Evolutionary conservation across 64 coral and sea anemone species (phyloP).

Genomic region (Stichodactyla helianthus): DNA sequence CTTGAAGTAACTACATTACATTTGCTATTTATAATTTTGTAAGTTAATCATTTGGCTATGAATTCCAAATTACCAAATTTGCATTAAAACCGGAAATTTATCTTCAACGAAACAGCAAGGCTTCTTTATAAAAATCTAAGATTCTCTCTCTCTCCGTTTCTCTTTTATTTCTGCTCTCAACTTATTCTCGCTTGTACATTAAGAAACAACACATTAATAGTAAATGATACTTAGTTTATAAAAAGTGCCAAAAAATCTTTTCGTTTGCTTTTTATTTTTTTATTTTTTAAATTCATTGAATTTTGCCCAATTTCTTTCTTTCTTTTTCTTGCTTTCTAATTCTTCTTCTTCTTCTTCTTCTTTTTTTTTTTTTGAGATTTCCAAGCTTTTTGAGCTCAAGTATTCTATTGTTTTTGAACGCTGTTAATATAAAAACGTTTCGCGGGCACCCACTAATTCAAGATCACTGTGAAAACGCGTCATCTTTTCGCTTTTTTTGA

Average conservation of each 20-base stretch:
- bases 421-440: not conserved
- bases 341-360: too few species aligned
- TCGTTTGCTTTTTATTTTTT: too few species aligned
- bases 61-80: not conserved
- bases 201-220: too few species aligned
- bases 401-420: not conserved
- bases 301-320: too few species aligned
- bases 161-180: not conserved
- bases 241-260: too few species aligned
- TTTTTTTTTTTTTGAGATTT: too few species aligned
- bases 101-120: not conserved
- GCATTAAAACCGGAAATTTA: not conserved
- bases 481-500: not conserved
- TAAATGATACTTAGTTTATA: too few species aligned
- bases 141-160: not conserved
- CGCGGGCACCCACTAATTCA: not conserved
- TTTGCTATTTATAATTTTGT: too few species aligned
- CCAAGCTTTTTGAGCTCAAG: not conserved
- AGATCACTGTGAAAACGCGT: not conserved
- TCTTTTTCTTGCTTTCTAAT: too few species aligned
- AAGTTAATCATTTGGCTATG: not conserved
- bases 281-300: too few species aligned
- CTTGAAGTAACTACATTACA: too few species aligned
- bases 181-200: too few species aligned
- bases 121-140: not conserved